Conservation (phyloP, 1,140 invertebrate genomes). For the Zophobas morio region DNA sequence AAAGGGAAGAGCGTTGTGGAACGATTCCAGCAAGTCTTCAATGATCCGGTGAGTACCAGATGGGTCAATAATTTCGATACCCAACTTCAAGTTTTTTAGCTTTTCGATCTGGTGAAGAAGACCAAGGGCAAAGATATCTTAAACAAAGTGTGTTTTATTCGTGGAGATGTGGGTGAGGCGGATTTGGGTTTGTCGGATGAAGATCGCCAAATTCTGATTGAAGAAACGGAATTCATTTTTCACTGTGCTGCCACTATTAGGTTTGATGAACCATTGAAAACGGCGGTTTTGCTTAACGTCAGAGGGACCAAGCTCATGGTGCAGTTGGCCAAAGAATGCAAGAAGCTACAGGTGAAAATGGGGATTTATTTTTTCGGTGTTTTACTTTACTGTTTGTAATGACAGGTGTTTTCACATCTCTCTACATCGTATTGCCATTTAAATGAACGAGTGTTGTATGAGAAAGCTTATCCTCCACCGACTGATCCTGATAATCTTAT, state of each 20-base stretch:
- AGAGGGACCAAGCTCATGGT: slow-evolving; percentile 77
- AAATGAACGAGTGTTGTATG: slow-evolving; percentile 77
- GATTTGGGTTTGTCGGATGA: slow-evolving; percentile 69
- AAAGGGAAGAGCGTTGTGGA: slow-evolving; percentile 79
- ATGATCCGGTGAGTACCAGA: slow-evolving; percentile 71
- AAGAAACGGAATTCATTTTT: slow-evolving; percentile 76
- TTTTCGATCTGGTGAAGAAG: slow-evolving; percentile 58
- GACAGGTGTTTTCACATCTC: slow-evolving; percentile 70
- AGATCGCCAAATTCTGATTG: slow-evolving; percentile 67
- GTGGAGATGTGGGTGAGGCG: slow-evolving; percentile 83
- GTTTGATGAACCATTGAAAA: slow-evolving; percentile 77
- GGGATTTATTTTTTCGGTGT: no score
- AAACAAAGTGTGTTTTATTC: slow-evolving; percentile 80
- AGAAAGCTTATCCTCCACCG: slow-evolving; percentile 77
- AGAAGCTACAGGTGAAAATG: slow-evolving; percentile 64
- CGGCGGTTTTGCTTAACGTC: slow-evolving; percentile 73
- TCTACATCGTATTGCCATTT: slow-evolving; percentile 80
- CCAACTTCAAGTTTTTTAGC: slow-evolving; percentile 40
- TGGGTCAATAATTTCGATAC: not conserved
- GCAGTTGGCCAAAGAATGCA: slow-evolving; percentile 73
- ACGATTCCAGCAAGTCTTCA: slow-evolving; percentile 76
- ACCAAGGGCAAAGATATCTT: slow-evolving; percentile 61
- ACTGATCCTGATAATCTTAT: slow-evolving; percentile 80
- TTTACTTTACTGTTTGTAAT: slow-evolving; percentile 12
- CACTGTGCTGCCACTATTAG: slow-evolving; percentile 79